Evolutionary conservation across 2,797 vertebrate genomes (phyloP), one percentile per base, ranked within the genome.

Genomic region (Adelosebastes latens): DNA sequence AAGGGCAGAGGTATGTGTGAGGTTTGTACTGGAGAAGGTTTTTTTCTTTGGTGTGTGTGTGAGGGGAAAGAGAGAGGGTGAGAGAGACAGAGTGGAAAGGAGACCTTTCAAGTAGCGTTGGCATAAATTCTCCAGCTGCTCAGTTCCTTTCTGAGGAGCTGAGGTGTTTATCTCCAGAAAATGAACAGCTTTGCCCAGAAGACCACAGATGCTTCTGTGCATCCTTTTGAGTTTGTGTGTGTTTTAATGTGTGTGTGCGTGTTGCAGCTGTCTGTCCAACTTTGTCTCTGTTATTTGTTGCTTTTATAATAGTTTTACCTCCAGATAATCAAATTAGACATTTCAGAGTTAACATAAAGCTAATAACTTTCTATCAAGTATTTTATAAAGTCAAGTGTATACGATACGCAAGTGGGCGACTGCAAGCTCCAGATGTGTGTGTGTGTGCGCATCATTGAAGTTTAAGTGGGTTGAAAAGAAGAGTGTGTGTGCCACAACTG

Each of bases 121-220:
- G 94, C 93, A 93, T 95, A 94, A 92, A 94, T 95, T 94, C 91
- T 95, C 95, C 95, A 96, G 95, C 95, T 96, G 95, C 94, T 96
- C 88, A 65, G 88, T 90, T 94, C 87, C 93, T 93, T 94, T 94
- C 94, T 93, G 90, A 93, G 94, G 92, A 95, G 92, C 94, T 90
- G 93, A 91, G 93, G 92, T 91, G 93, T 94, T 94, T 93, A 94
- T 91, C 94, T 94, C 89, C 87, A 94, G 93, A 94, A 94, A 90
- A 95, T 95, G 94, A 95, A 94, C 93, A 94, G 94, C 92, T 95
- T 95, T 95, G 91, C 93, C 92, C 94, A 93, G 88, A 93, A 94
- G 94, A 94, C 93, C 94, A 92, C 93, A 94, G 93, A 94, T 94
- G 93, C 93, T 95, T 92, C 90, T 86, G 87, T 87, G 92, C 92